Evolutionary conservation across 2,888 invertebrate genomes (phyloP), one percentile per base, ranked within the genome.

Genomic region (Brachyptera risi): DNA sequence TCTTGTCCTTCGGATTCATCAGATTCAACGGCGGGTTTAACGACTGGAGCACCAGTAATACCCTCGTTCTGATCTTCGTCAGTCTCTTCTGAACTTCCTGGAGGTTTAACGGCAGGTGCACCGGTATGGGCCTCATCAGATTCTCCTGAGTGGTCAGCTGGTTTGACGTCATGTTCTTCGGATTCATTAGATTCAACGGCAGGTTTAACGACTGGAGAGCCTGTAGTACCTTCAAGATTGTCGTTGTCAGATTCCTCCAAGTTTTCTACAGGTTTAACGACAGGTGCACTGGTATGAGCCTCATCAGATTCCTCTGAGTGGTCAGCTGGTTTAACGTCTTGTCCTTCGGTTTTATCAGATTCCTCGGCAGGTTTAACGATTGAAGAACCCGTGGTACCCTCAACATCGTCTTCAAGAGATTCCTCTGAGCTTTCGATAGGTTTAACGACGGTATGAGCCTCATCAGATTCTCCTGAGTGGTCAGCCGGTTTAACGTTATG

Each of bases 341-440:
- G n/a, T n/a, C n/a, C n/a, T n/a, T n/a, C n/a, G n/a, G n/a, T n/a
- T n/a, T n/a, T n/a, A n/a, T n/a, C n/a, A n/a, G n/a, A n/a, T n/a
- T n/a, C n/a, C n/a, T n/a, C n/a, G n/a, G n/a, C n/a, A n/a, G n/a
- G n/a, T n/a, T n/a, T n/a, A n/a, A n/a, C n/a, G n/a, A n/a, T n/a
- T n/a, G n/a, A n/a, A n/a, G n/a, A n/a, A n/a, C n/a, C n/a, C n/a
- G n/a, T n/a, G n/a, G n/a, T n/a, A n/a, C n/a, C n/a, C n/a, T n/a
- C n/a, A n/a, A n/a, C n/a, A n/a, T 37, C 23, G 56, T 31, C 59
- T 59, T n/a, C n/a, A n/a, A n/a, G n/a, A n/a, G n/a, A n/a, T n/a
- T n/a, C n/a, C n/a, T n/a, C n/a, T n/a, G n/a, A n/a, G 42, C 54
- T 42, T 61, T 68, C 67, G n/a, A 65, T 59, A 11, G 60, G 40